phyloP scores from a whole-genome alignment of 30 jellyfish, hydroid and myxozoan species.

The Morbakka virulenta region DNA sequence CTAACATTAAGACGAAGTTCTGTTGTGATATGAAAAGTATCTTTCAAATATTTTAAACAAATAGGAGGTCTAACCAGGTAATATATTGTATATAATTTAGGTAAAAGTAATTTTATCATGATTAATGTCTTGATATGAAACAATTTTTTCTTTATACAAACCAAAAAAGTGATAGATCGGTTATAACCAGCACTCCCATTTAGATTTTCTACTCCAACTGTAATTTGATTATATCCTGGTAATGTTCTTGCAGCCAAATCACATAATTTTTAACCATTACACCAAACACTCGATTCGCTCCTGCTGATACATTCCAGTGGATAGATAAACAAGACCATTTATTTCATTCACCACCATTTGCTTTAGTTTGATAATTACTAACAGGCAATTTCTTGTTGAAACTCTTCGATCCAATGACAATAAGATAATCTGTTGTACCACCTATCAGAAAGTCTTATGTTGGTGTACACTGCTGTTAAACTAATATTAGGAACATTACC shows the following conservation, averaged over 20 bases:
- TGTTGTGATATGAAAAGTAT: no score
- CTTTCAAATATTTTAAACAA: no score
- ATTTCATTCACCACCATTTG: conserved; percentile 42
- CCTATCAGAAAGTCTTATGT: no score
- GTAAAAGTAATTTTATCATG: conserved; percentile 16
- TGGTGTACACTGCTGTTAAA: no score
- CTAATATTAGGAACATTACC: no score
- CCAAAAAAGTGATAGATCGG: no score
- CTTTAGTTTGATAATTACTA: no score
- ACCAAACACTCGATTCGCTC: conserved; percentile 36
- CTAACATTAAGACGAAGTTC: background rate
- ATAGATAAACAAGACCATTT: conserved; percentile 16
- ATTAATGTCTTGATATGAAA: background rate
- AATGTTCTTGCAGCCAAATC: conserved; percentile 32
- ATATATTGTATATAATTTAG: background rate
- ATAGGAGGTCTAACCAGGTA: background rate
- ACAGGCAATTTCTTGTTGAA: no score
- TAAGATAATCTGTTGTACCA: background rate
- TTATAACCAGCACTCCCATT: no score
- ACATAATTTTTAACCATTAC: conserved; percentile 40
- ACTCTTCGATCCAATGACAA: conserved; percentile 7
- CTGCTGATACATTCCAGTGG: conserved; percentile 33
- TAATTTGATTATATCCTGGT: conserved; percentile 32
- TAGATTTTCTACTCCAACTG: conserved; percentile 39
- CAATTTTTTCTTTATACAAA: background rate